A percentile compares a stretch with the other conserved stretches of the same genome.
These are phyloP conservation scores for Marmota flaviventris DNA, from an alignment of 2,113 vertebrate genomes.

Conservation along the genomic window DNA sequence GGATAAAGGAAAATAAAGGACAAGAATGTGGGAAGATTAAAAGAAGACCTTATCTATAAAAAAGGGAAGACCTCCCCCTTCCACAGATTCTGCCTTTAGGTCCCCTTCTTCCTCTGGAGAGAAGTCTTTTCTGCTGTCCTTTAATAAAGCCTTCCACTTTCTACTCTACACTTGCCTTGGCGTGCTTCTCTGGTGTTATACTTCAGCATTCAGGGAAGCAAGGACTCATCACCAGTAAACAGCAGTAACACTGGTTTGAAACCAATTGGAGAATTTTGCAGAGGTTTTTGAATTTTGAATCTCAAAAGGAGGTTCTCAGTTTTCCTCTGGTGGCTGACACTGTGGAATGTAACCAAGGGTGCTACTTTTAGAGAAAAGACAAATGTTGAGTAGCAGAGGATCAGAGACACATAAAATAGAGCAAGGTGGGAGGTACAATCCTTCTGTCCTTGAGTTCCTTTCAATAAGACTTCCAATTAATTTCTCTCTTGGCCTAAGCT, in stretches of 20 bases:
- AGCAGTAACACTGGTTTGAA: not conserved
- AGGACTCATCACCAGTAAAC: too few species aligned
- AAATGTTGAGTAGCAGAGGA: not conserved
- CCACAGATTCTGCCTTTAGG: too few species aligned
- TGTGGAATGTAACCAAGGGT: not conserved
- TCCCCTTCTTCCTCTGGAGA: too few species aligned
- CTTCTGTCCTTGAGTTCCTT: not conserved
- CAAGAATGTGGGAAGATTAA: too few species aligned
- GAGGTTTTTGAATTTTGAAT: not conserved
- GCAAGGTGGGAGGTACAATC: not conserved
- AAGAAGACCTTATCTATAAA: too few species aligned
- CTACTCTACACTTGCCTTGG: too few species aligned
- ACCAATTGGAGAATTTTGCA: not conserved
- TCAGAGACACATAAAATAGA: not conserved
- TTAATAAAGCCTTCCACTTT: too few species aligned
- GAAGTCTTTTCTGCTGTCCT: too few species aligned
- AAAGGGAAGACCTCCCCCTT: too few species aligned
- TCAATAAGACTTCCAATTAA: not conserved
- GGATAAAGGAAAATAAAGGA: too few species aligned
- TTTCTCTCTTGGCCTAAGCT: not conserved
- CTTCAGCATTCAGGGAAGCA: too few species aligned
- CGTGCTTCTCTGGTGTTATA: too few species aligned
- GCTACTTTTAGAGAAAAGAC: not conserved
- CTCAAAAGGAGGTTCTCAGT: not conserved
- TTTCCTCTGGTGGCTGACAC: not conserved